Percentiles rank a stretch among this genome's conserved stretches.
phyloP scores from a whole-genome alignment of 2,888 invertebrate genomes.

The Acleris sparsana region DNA sequence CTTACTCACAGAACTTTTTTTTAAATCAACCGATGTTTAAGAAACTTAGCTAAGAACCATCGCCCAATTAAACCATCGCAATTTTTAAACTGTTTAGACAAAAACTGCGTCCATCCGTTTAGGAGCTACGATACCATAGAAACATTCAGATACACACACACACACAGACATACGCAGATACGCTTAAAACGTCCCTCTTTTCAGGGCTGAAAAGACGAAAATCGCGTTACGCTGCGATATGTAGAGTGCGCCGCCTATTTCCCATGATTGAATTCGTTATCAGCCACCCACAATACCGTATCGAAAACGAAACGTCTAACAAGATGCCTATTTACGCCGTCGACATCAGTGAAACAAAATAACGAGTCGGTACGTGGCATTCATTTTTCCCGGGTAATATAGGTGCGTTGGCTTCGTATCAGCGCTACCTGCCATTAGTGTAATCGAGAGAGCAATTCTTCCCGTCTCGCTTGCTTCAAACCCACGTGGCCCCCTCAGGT shows the following conservation, averaged over 20 bases:
- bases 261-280: constrained; percentile 68
- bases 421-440: constrained; percentile 52
- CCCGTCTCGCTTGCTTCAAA: constrained; percentile 39
- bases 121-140: too few relatives aligned
- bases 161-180: too few relatives aligned
- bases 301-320: constrained; percentile 59
- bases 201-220: constrained; percentile 33
- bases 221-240: constrained; percentile 46
- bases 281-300: constrained; percentile 54
- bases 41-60: too few relatives aligned
- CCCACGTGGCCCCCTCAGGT: constrained; percentile 60
- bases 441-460: constrained; percentile 43
- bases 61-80: too few relatives aligned
- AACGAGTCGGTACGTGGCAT: constrained; percentile 50
- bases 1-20: too few relatives aligned
- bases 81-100: too few relatives aligned
- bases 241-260: constrained; percentile 47
- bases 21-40: too few relatives aligned
- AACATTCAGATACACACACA: too few relatives aligned
- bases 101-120: too few relatives aligned
- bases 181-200: background rate
- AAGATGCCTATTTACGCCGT: constrained; percentile 55
- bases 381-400: constrained; percentile 55
- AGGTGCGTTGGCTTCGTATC: constrained; percentile 46
- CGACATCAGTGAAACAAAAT: constrained; percentile 59